Evolutionary conservation across 2,888 invertebrate genomes (phyloP), one percentile per base, ranked within the genome.

Genomic region (Elgonia sp.): DNA sequence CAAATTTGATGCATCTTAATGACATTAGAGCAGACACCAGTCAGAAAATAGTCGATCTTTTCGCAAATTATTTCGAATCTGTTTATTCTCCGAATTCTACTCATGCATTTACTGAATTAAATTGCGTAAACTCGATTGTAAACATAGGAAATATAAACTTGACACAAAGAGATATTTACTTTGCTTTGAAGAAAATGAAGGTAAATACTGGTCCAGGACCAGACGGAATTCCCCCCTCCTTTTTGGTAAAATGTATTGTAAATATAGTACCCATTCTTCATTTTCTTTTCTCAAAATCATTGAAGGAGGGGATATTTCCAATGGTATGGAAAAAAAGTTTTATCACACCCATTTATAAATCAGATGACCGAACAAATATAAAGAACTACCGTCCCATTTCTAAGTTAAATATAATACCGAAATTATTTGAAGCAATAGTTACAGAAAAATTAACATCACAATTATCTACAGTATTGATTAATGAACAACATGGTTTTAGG

Each of bases 401-500:
- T 16, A 65, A 21, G 0, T 7, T 77, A 7, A 50, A 10, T 39
- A 12, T 18, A 10, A 77, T 77, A 50, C 65, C 65, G 10, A 65
- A 65, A 65, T 6, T 65, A 9, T 65, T 63, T 65, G 65, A 65
- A 42, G 39, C 46, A 10, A 63, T 67, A 1, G 18, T 77, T 20
- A 53, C 39, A 3, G 37, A 50, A 1, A 65, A 77, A 40, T 18
- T 77, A 50, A 16, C 77, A 12, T 2, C 20, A 8, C 5, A 2
- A 6, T 42, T 57, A 18, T 4, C 1, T 0, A n/a, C 10, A 6
- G 2, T 42, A 6, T 7, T 70, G 5, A 80, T 77, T 12, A 50
- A 77, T 14, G 77, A 77, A 42, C 77, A 77, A 50, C 77, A 65
- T 39, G 77, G 77, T 20, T 77, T 77, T 50, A 69, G 37, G n/a